phyloP scores from a whole-genome alignment of 1,140 invertebrate genomes.

The Ceratina australensis region DNA sequence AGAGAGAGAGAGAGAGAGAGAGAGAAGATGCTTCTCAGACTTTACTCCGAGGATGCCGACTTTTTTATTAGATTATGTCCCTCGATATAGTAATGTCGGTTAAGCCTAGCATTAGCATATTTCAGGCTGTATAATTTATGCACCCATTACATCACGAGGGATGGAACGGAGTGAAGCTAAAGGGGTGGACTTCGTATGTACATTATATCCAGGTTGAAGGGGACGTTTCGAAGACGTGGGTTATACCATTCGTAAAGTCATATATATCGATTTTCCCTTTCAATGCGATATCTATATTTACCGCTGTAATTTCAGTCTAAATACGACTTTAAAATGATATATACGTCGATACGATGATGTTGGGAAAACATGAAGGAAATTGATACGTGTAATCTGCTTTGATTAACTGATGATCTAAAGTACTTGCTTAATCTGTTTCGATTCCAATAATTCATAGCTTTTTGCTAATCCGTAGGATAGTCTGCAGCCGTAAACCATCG shows the following conservation, averaged over 20 bases:
- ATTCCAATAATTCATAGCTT: background rate
- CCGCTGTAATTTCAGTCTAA: constrained; percentile 4
- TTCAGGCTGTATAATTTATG: constrained; percentile 61
- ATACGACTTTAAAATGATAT: constrained; percentile 1
- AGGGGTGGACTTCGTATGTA: constrained; percentile 43
- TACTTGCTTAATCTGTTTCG: background rate
- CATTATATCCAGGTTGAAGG: constrained; percentile 17
- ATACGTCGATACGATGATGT: background rate
- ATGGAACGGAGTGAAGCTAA: constrained; percentile 19
- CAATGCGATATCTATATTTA: constrained; percentile 29
- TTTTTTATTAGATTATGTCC: constrained; percentile 59
- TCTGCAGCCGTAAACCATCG: background rate
- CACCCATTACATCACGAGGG: constrained; percentile 50
- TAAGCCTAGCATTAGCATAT: constrained; percentile 56
- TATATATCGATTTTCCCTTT: constrained; percentile 49
- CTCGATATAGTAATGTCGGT: constrained; percentile 39
- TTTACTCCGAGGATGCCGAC: constrained; percentile 39
- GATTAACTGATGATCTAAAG: background rate
- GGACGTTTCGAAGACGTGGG: constrained; percentile 8
- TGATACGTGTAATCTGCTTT: background rate
- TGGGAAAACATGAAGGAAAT: background rate
- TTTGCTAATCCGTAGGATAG: no score
- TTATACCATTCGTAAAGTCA: constrained; percentile 37
- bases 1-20: no score
- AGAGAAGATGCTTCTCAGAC: constrained; percentile 34